Conservation (phyloP, 2,888 invertebrate genomes). For the Heliconius ismenius region DNA sequence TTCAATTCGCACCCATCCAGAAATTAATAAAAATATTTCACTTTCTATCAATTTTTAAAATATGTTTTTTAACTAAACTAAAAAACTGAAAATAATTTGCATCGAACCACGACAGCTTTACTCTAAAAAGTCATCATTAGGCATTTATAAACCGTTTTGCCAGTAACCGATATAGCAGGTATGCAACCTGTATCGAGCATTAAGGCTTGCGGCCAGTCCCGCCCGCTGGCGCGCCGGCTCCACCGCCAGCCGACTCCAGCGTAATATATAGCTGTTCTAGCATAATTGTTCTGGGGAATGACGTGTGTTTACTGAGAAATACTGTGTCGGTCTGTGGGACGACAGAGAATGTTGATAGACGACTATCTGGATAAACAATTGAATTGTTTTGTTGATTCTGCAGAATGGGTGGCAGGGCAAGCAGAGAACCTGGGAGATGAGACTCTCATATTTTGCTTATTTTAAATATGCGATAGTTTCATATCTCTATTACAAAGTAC, state of each 20-base stretch:
- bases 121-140: not conserved
- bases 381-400: not conserved
- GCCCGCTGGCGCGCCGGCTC: not conserved
- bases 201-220: not conserved
- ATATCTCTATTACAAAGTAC: no score
- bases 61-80: no score
- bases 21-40: no score
- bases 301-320: conserved; percentile 20
- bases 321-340: not conserved
- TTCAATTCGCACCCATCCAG: no score
- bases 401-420: no score
- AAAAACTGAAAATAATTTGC: not conserved
- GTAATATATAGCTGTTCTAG: conserved; percentile 8
- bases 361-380: not conserved
- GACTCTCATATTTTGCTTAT: no score
- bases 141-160: conserved; percentile 30
- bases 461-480: no score
- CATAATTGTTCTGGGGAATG: conserved; percentile 16
- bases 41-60: no score
- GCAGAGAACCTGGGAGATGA: no score
- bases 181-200: conserved; percentile 11
- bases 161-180: conserved; percentile 24
- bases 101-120: no score
- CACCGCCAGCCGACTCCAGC: not conserved
- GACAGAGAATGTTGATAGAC: not conserved